Base-by-base conservation (phyloP, 2,113 vertebrate species). In the Notothenia coriiceps region DNA sequence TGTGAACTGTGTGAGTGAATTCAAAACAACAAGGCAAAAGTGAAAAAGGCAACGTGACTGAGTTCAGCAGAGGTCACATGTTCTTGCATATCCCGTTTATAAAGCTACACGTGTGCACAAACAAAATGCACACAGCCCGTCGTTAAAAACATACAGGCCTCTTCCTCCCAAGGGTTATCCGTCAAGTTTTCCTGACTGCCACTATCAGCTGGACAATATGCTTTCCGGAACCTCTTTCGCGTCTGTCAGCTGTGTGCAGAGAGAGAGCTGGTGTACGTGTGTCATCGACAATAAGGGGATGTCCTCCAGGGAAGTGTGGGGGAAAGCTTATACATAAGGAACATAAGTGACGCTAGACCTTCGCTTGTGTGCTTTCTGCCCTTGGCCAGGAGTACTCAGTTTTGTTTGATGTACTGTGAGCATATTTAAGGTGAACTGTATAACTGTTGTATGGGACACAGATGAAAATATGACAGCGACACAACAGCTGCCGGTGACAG, bases 281-380 rank as follows among this genome's bases (percentile, higher is more conserved):
- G 80, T 75, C 65, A 50, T 49, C 17, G 59, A 92, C 92, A 94
- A 93, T 91, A 70, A 87, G 70, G 74, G 92, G 91, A 95, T 92
- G 90, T 93, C 72, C 75, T 89, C 59, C 33, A 72, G 51, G 17
- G 51, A 70, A 75, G 43, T 0, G 0, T 6, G 14, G 57, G 54
- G 80, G 17, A 43, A 77, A 3, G 18, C 29, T 17, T 74, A 55
- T 43, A 77, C 14, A 60, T 0, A 10, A 63, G 43, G 49, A 33
- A 73, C 0, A 1, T 40, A 77, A 74, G 29, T 79, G 62, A 74
- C 1, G 5, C 25, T 33, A 52, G 17, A 46, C 17, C 44, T 83
- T 85, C 77, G 75, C 57, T 62, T 76, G 49, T 85, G 72, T 86
- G 43, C 60, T 70, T 54, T 66, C 43, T 15, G 35, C 66, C 15